Base-by-base conservation (phyloP, 2,113 vertebrate genomes). In the Pleuronectes platessa region DNA sequence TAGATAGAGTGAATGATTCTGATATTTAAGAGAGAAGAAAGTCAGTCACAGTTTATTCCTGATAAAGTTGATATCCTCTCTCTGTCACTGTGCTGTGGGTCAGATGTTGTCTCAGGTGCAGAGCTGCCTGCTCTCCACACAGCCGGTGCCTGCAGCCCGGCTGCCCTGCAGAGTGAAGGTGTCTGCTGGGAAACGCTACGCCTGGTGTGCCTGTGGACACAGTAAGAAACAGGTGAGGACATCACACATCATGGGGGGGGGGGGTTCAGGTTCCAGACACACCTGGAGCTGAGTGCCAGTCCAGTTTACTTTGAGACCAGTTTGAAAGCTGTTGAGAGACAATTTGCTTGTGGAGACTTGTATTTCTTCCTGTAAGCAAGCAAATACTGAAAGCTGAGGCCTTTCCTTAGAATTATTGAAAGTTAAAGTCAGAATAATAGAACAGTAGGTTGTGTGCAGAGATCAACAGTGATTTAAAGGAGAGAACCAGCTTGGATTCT, bases 131-230 rank as follows among this genome's bases (percentile, higher is more conserved):
- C 64, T 85, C 78, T 88, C 86, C 35, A 70, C 82, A 0, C 26
- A 83, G 80, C 31, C 93, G 0, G 79, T 92, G 31, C 75, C 95
- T 42, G 96, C 95, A 23, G 93, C 90, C 68, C 95, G 94, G 71
- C 68, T 94, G 9, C 96, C 96, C 9, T 96, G 86, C 89, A 91
- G 89, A 51, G 94, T 95, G 65, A 92, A 95, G 59, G 68, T 97
- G 70, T 73, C 92, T 64, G 94, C 91, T n/a, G 95, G 94, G 4
- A 96, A 95, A 77, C 87, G 47, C 1, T 96, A 97, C 47, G 90
- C 92, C 14, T 97, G 96, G 96, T 97, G 96, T 64, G 89, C 94
- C 1, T 97, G 96, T 85, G 96, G 96, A 66, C 93, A 94, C 82
- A 97, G 96, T 89, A 88, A 93, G 71, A 95, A 94, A n/a, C 96